These are phyloP conservation scores for Meandrusa payeni DNA, from an alignment of 2,888 invertebrate species.

Conservation along the genomic window DNA sequence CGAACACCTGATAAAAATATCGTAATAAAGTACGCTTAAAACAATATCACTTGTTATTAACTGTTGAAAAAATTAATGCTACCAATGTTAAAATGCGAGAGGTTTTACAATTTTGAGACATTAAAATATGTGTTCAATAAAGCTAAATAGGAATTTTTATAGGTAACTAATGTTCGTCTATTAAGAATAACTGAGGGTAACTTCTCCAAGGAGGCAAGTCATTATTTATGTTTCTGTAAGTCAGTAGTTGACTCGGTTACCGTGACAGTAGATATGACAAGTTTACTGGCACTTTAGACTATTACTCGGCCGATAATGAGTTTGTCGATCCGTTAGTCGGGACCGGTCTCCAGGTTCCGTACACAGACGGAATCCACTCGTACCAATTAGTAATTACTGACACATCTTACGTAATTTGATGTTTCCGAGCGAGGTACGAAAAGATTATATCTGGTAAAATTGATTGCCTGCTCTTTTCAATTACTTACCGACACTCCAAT, in stretches of 20 bases:
- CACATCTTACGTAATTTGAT: slow-evolving; percentile 59
- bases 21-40: too few species aligned
- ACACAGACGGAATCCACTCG: slow-evolving; percentile 45
- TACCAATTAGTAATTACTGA: slow-evolving; percentile 64
- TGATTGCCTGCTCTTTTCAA: slow-evolving; percentile 4
- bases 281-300: slow-evolving; percentile 45
- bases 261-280: slow-evolving; percentile 32
- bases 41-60: too few species aligned
- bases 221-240: too few species aligned
- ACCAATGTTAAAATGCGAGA: too few species aligned
- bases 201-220: too few species aligned
- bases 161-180: too few species aligned
- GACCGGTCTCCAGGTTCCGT: slow-evolving; percentile 52
- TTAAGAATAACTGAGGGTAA: too few species aligned
- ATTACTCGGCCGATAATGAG: slow-evolving; percentile 64
- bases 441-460: slow-evolving; percentile 10
- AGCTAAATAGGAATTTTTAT: too few species aligned
- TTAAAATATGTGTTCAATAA: too few species aligned
- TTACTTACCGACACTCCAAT: slow-evolving; percentile 7
- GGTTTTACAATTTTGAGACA: too few species aligned
- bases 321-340: slow-evolving; percentile 55
- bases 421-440: slow-evolving; percentile 37
- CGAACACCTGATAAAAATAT: too few species aligned
- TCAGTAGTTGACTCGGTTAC: slow-evolving; percentile 7
- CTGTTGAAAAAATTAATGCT: too few species aligned